Percentiles rank a stretch among this genome's conserved stretches.
Conservation (phyloP, 2,113 vertebrate species). For the Ochotona curzoniae region DNA sequence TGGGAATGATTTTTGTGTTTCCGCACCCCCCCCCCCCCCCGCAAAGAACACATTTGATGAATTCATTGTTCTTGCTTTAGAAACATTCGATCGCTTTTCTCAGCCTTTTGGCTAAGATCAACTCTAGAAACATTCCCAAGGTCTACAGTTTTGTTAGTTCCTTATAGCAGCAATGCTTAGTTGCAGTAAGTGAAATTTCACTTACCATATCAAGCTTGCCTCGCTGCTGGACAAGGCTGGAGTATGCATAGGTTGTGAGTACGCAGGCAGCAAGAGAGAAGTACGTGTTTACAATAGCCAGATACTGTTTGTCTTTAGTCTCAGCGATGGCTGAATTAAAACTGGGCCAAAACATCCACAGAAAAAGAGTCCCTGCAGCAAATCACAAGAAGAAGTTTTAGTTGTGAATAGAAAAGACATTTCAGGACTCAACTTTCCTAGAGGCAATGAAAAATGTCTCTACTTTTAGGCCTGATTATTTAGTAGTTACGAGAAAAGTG, state of each 20-base stretch:
- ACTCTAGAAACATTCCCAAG: not conserved
- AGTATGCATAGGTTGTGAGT: slow-evolving; percentile 91
- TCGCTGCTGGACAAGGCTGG: slow-evolving; percentile 91
- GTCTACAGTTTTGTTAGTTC: not conserved
- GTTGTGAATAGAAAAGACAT: not conserved
- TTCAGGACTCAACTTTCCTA: not conserved
- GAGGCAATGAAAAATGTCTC: not conserved
- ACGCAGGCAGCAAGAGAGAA: slow-evolving; percentile 93
- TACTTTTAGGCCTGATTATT: not conserved
- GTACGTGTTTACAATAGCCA: slow-evolving; percentile 94
- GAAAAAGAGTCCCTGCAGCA: slow-evolving; percentile 88
- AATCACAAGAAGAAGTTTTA: not conserved
- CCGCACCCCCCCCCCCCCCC: too few species aligned
- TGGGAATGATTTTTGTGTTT: not conserved
- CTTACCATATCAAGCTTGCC: slow-evolving; percentile 96
- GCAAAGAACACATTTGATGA: not conserved
- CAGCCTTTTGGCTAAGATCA: too few species aligned
- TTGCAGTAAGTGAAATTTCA: not conserved
- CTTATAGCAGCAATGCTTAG: not conserved
- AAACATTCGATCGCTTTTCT: not conserved
- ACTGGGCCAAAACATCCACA: slow-evolving; percentile 99
- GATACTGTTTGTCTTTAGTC: not conserved
- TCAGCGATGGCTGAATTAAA: slow-evolving; percentile 94
- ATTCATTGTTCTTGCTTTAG: not conserved
- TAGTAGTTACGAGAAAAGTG: not conserved